phyloP scores from a whole-genome alignment of 2,113 vertebrate genomes.

The Periophthalmodon schlosseri region DNA sequence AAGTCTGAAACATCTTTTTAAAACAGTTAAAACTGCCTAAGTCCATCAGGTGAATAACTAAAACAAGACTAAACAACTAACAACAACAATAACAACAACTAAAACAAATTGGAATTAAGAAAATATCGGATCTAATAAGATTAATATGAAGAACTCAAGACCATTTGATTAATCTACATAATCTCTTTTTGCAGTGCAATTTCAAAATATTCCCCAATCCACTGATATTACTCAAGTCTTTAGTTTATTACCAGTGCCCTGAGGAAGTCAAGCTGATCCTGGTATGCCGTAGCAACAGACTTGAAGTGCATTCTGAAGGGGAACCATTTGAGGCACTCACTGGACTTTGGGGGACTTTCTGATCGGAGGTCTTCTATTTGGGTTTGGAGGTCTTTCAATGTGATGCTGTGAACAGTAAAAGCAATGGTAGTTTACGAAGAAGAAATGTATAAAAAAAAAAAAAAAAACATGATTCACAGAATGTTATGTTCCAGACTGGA shows the following conservation, averaged over 20 bases:
- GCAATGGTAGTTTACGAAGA: neutral
- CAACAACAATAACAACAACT: too few species aligned
- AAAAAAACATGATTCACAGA: too few species aligned
- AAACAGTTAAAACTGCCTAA: too few species aligned
- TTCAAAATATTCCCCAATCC: too few species aligned
- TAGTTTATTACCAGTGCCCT: constrained; percentile 84
- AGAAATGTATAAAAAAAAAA: neutral
- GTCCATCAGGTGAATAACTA: too few species aligned
- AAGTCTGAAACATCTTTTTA: too few species aligned
- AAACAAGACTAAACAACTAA: too few species aligned
- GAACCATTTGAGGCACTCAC: constrained; percentile 85
- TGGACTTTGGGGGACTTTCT: constrained; percentile 75
- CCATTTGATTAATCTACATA: too few species aligned
- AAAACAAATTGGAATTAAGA: neutral
- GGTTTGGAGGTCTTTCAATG: constrained; percentile 83
- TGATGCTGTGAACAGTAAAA: constrained; percentile 76
- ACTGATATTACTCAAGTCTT: neutral
- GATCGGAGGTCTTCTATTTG: constrained; percentile 78
- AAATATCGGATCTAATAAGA: neutral
- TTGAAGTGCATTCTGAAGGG: constrained; percentile 71
- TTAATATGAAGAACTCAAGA: neutral
- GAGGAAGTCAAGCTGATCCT: constrained; percentile 86
- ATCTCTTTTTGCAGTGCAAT: too few species aligned
- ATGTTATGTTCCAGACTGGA: too few species aligned
- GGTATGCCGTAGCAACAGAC: constrained; percentile 72